Evolutionary conservation across 2,888 invertebrate species (phyloP).

Genomic region (Mesopsocus fuscifrons): DNA sequence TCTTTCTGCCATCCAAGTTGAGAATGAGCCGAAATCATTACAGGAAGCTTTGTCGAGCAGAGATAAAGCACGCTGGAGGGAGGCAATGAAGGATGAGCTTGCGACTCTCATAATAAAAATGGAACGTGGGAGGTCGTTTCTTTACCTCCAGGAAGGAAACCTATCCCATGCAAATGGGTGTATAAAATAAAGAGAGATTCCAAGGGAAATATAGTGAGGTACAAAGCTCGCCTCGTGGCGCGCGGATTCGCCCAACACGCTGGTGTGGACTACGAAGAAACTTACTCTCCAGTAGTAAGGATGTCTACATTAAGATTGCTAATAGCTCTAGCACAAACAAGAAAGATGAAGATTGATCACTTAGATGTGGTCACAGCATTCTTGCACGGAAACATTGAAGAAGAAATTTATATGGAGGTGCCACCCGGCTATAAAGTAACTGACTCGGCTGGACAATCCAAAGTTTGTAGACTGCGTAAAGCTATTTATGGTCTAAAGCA

Average conservation of each 20-base stretch:
- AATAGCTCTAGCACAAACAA: slow-evolving; percentile 17
- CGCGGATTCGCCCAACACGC: slow-evolving; percentile 18
- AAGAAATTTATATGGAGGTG: slow-evolving; percentile 18
- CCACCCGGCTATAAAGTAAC: too few relatives aligned
- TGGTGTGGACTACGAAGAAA: slow-evolving; percentile 19
- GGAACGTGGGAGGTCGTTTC: slow-evolving; percentile 15
- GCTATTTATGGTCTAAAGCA: slow-evolving; percentile 17
- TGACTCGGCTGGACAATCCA: slow-evolving; percentile 9
- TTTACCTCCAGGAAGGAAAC: slow-evolving; percentile 13
- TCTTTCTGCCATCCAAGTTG: slow-evolving; percentile 3
- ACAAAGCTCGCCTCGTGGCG: slow-evolving; percentile 18
- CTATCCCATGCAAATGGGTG: slow-evolving; percentile 16
- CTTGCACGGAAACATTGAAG: slow-evolving; percentile 18
- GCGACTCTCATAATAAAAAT: slow-evolving; percentile 13
- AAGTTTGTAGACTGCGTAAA: slow-evolving; percentile 15
- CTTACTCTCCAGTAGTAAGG: slow-evolving; percentile 18
- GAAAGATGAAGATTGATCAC: slow-evolving; percentile 17
- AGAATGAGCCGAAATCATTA: slow-evolving; percentile 11
- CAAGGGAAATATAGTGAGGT: slow-evolving; percentile 14
- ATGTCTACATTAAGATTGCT: slow-evolving; percentile 17
- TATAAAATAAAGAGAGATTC: slow-evolving; percentile 16
- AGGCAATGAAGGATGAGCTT: slow-evolving; percentile 16
- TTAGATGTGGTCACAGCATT: slow-evolving; percentile 20
- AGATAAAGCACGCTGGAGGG: slow-evolving; percentile 14
- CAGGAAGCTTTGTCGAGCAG: slow-evolving; percentile 13